Base-by-base conservation (phyloP, 2,113 vertebrate species). In the Sinosuthora webbiana region DNA sequence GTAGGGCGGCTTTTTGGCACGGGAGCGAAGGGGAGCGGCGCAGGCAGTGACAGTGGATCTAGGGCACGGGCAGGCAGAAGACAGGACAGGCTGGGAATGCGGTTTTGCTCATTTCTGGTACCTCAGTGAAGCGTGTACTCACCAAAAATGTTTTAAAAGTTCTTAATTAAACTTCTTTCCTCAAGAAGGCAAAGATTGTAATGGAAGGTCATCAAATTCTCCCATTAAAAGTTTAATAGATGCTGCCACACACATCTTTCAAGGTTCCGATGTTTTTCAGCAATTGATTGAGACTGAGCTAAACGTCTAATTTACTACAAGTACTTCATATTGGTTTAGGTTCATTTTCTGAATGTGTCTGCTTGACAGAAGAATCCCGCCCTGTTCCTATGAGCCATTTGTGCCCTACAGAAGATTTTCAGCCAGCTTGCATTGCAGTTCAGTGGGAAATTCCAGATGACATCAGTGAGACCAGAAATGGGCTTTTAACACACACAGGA, bases 81-180 rank as follows among this genome's bases (percentile, higher is more conserved):
- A 96, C 92, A 95, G 60, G 78, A 96, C 89, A 80, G 84, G 78
- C 82, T 86, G 76, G 39, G 20, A 83, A 90, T 1, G 41, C 37
- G 55, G 45, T 20, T 91, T 87, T 85, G 85, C 95, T 95, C 95
- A 96, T 96, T 97, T 97, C 92, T 95, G 95, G 91, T 95, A 73
- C 63, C 82, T 94, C 92, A 84, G 68, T 62, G 31, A 90, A 56
- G 45, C 4, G 68, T 5, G 68, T 64, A 59, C 78, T 73, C 75
- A 55, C 77, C 79, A 73, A 49, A 39, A 82, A 18, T 10, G 27
- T 45, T 45, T 81, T 44, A 28, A 4, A 91, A 73, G 76, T 60
- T 83, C 70, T 92, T 77, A 93, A 74, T 89, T 14, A 37, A 63
- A 68, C 47, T 69, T 47, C 28, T 90, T 63, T 64, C 17, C 42